phyloP scores from a whole-genome alignment of 2,797 vertebrate genomes.

The Halcyon chelicuti region DNA sequence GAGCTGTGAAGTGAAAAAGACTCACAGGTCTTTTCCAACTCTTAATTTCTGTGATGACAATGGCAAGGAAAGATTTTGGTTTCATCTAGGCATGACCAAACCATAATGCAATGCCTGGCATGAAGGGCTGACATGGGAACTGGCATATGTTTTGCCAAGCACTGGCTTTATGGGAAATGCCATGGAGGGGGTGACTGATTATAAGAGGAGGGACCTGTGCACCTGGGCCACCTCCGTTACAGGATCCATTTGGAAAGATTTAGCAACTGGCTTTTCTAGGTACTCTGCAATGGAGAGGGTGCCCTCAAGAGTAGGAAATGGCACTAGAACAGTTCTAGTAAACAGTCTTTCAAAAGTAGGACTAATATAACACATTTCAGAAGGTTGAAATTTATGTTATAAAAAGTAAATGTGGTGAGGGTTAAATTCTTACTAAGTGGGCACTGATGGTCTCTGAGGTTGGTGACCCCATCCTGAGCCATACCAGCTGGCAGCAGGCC shows the following conservation, averaged over 20 bases:
- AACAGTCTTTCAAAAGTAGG: background rate
- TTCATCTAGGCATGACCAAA: background rate
- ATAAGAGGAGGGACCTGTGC: background rate
- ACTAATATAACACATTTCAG: background rate
- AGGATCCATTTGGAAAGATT: background rate
- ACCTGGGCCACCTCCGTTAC: background rate
- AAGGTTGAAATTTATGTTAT: background rate
- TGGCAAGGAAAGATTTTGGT: background rate
- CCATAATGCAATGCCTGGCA: background rate
- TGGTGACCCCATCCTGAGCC: background rate
- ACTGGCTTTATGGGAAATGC: background rate
- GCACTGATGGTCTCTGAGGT: background rate
- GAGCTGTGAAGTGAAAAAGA: background rate
- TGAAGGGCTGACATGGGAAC: background rate
- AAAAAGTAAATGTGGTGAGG: background rate
- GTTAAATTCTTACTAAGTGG: background rate
- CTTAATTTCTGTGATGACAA: background rate
- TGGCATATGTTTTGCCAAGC: background rate
- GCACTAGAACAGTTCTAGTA: background rate
- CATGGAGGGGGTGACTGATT: background rate
- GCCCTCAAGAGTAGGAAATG: background rate
- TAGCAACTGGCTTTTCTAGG: background rate
- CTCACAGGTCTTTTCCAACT: background rate
- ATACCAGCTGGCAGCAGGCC: background rate
- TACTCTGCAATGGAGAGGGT: background rate